A percentile compares a stretch with the other conserved stretches of the same genome.
Evolutionary conservation across 2,113 vertebrate genomes (phyloP).

Genomic region (Aspidoscelis tigris): DNA sequence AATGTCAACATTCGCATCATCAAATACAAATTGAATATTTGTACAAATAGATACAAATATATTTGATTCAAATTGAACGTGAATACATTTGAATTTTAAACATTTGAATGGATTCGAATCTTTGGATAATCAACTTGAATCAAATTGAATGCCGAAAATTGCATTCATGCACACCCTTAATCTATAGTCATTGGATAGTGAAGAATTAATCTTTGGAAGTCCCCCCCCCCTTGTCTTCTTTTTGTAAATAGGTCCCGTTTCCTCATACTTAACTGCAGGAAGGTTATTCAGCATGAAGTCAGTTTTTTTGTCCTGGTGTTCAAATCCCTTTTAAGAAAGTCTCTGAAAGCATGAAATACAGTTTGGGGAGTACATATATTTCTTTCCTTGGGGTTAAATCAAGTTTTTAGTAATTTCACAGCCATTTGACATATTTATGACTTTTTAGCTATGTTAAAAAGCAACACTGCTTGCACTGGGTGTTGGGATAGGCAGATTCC

Average conservation of each 20-base stretch:
- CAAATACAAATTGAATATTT: too few species aligned
- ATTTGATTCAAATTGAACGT: too few species aligned
- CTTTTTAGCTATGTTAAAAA: not conserved
- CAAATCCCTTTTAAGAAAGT: constrained; percentile 46
- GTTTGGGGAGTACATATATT: constrained; percentile 14
- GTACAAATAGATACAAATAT: too few species aligned
- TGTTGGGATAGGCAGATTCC: constrained; percentile 28
- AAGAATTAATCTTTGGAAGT: too few species aligned
- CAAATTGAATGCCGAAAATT: too few species aligned
- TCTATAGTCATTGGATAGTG: too few species aligned
- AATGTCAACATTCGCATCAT: too few species aligned
- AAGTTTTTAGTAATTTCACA: constrained; percentile 34
- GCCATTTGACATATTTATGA: constrained; percentile 33
- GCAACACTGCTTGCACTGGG: not conserved
- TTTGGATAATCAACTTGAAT: too few species aligned
- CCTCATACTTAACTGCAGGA: constrained; percentile 17
- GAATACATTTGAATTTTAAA: too few species aligned
- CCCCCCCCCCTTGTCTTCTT: not conserved
- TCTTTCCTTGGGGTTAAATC: constrained; percentile 44
- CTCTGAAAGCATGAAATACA: constrained; percentile 49
- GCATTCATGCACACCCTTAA: too few species aligned
- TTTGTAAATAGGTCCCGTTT: constrained; percentile 38
- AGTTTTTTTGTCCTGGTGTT: constrained; percentile 32
- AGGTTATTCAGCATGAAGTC: constrained; percentile 14
- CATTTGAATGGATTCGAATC: too few species aligned